Conservation (phyloP, 2,113 vertebrate species). For the Casuarius casuarius region DNA sequence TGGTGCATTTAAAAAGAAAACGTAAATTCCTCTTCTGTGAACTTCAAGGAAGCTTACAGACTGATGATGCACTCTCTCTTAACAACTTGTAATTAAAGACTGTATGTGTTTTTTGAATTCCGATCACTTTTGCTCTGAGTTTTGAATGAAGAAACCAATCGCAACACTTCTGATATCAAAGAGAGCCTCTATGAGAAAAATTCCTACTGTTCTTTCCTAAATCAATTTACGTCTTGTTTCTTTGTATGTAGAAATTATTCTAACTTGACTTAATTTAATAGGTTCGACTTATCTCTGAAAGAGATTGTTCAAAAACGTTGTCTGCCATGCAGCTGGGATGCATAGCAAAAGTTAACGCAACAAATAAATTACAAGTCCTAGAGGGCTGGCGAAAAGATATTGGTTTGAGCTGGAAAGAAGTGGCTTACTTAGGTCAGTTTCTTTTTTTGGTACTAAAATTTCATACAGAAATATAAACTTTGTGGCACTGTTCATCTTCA, state of each 20-base stretch:
- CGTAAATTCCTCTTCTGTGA: background rate
- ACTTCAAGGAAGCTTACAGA: background rate
- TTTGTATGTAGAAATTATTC: background rate
- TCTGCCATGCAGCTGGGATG: conserved; percentile 80
- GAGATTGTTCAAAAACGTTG: conserved; percentile 72
- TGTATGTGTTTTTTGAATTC: background rate
- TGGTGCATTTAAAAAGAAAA: background rate
- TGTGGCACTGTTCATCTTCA: background rate
- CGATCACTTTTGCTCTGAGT: background rate
- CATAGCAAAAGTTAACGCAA: conserved; percentile 56
- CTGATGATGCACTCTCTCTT: background rate
- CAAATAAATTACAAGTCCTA: conserved; percentile 75
- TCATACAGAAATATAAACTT: background rate
- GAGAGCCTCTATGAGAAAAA: background rate
- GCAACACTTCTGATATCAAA: background rate
- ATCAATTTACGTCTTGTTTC: background rate
- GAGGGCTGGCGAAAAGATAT: conserved; percentile 72
- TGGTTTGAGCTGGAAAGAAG: conserved; percentile 86
- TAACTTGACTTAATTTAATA: conserved; percentile 36
- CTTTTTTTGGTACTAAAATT: background rate
- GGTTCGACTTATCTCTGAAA: conserved; percentile 85
- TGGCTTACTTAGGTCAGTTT: conserved; percentile 89
- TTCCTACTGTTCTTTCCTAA: background rate
- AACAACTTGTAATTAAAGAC: background rate
- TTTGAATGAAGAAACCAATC: background rate